Conservation (phyloP, 2,888 invertebrate species). For the Vannuccia rotundouncinata region DNA sequence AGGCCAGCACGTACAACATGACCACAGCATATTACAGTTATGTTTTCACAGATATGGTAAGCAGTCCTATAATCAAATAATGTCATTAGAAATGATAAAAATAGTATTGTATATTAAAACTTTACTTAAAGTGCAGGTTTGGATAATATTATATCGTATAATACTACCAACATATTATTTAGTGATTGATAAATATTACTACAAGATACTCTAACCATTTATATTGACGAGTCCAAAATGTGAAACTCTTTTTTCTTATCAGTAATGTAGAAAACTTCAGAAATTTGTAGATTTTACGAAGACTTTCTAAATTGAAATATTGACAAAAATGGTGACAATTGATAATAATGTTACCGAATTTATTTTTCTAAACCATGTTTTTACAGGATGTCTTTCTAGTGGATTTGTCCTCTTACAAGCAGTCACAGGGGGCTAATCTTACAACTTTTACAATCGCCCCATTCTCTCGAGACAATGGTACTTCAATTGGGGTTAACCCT, state of each 20-base stretch:
- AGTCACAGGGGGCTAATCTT: not conserved
- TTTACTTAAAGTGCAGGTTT: not conserved
- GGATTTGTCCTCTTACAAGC: not conserved
- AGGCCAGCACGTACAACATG: slow-evolving; percentile 29
- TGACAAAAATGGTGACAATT: not conserved
- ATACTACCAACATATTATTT: too few species aligned
- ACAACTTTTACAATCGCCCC: not conserved
- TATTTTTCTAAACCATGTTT: slow-evolving; percentile 11
- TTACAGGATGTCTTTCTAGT: slow-evolving; percentile 4
- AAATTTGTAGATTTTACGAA: too few species aligned
- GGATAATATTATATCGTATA: too few species aligned
- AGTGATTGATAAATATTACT: too few species aligned
- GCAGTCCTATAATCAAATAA: not conserved
- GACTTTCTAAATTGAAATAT: too few species aligned
- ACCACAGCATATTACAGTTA: slow-evolving; percentile 30
- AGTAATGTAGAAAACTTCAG: not conserved
- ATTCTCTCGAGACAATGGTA: not conserved
- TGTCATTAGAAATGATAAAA: not conserved
- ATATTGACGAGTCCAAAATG: too few species aligned
- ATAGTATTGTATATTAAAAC: not conserved
- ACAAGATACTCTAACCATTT: too few species aligned
- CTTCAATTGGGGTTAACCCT: not conserved
- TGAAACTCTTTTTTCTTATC: not conserved
- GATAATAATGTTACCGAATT: not conserved
- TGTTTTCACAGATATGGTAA: slow-evolving; percentile 25